These are phyloP conservation scores for Atherinosoma microstoma DNA, from an alignment of 2,797 vertebrate genomes.

Conservation along the genomic window DNA sequence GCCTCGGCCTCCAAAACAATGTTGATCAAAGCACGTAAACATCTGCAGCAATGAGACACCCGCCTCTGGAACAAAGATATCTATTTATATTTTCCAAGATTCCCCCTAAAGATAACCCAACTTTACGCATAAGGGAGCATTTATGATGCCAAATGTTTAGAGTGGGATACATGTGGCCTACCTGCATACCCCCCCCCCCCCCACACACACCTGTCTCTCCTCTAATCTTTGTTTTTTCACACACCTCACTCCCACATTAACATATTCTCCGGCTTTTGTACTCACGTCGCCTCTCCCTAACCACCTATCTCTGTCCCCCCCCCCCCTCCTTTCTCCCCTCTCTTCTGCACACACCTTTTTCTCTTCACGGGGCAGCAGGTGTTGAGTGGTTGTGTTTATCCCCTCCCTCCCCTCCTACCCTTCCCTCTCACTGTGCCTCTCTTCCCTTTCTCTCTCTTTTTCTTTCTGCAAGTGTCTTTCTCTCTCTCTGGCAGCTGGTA, in stretches of 20 bases:
- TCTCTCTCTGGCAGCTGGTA: conserved; percentile 87
- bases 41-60: conserved; percentile 70
- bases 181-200: conserved; percentile 63
- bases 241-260: conserved; percentile 71
- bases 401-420: conserved; percentile 60
- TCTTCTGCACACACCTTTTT: conserved; percentile 79
- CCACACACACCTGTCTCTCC: conserved; percentile 56
- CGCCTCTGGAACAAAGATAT: conserved; percentile 53
- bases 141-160: conserved; percentile 53
- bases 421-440: conserved; percentile 55
- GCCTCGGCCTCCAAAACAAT: conserved; percentile 66
- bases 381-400: conserved; percentile 85
- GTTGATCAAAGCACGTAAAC: conserved; percentile 74
- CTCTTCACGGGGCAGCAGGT: conserved; percentile 86
- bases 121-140: conserved; percentile 61
- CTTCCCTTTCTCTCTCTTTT: conserved; percentile 50
- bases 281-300: conserved; percentile 64
- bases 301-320: conserved; percentile 55
- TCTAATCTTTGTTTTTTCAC: conserved; percentile 67
- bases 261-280: conserved; percentile 72
- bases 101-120: conserved; percentile 57
- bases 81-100: conserved; percentile 70
- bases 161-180: conserved; percentile 65
- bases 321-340: conserved; percentile 9
- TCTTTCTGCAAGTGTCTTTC: conserved; percentile 40